These are phyloP conservation scores for Papilio elwesi DNA, from an alignment of 2,888 invertebrate genomes.

Conservation along the genomic window DNA sequence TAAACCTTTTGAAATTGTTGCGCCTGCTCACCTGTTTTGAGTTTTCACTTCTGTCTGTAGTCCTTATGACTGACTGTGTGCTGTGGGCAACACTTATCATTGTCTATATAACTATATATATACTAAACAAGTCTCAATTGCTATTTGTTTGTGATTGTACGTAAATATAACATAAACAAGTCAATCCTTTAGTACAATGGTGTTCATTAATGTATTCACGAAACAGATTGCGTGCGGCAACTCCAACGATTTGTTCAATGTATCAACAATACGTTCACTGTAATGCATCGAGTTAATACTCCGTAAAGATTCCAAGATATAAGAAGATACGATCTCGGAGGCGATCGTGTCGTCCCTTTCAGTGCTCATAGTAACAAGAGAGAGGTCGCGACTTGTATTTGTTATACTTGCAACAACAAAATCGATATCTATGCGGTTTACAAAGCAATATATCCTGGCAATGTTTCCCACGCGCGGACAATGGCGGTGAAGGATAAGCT, in stretches of 20 bases:
- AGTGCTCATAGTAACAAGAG: neutral
- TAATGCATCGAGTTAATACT: conserved; percentile 1
- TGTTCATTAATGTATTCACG: too few relatives aligned
- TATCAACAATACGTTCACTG: conserved; percentile 8
- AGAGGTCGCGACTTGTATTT: neutral
- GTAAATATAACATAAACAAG: too few relatives aligned
- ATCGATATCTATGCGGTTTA: conserved; percentile 27
- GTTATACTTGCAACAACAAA: conserved; percentile 32
- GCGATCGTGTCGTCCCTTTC: conserved; percentile 8
- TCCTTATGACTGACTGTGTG: too few relatives aligned
- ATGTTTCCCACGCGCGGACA: conserved; percentile 34
- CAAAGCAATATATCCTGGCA: neutral
- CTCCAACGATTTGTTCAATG: neutral
- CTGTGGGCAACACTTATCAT: too few relatives aligned
- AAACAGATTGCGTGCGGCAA: neutral
- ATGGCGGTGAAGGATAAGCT: conserved; percentile 33
- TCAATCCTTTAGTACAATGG: too few relatives aligned
- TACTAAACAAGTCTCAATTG: too few relatives aligned
- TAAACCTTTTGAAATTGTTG: too few relatives aligned
- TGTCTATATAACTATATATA: too few relatives aligned
- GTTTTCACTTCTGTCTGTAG: too few relatives aligned
- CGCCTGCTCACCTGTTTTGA: too few relatives aligned
- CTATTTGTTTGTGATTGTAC: too few relatives aligned
- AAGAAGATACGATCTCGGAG: conserved; percentile 3
- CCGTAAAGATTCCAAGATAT: conserved; percentile 21